These are phyloP conservation scores for Ophonus ardosiacus DNA, from an alignment of 2,888 invertebrate species.

Conservation along the genomic window DNA sequence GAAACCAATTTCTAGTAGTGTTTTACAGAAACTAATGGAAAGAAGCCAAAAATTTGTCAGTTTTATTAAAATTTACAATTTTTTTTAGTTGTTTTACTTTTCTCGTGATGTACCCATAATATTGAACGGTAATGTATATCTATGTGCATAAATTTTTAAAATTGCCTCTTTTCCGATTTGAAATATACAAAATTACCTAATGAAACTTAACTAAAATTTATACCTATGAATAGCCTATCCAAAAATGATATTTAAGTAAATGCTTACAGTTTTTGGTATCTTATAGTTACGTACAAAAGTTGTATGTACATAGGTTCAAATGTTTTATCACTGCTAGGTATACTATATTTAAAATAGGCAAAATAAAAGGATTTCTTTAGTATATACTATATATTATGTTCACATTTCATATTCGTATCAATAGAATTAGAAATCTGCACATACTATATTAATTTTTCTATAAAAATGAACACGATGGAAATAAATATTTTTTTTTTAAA, in stretches of 20 bases:
- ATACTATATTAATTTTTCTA: neutral
- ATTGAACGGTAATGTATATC: too few species aligned
- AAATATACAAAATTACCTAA: slow-evolving; percentile 9
- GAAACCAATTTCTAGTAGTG: too few species aligned
- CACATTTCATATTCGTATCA: neutral
- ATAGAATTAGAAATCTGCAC: neutral
- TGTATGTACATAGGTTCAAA: slow-evolving; percentile 47
- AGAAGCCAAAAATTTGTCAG: too few species aligned
- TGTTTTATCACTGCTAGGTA: slow-evolving; percentile 33
- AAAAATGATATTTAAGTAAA: slow-evolving; percentile 53
- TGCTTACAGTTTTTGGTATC: slow-evolving; percentile 53
- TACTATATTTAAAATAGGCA: slow-evolving; percentile 23
- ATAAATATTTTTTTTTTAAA: neutral
- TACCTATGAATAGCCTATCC: slow-evolving; percentile 18
- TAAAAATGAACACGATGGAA: neutral
- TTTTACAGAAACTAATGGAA: too few species aligned
- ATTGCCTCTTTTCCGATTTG: neutral
- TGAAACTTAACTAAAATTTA: slow-evolving; percentile 4
- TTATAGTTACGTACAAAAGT: slow-evolving; percentile 51
- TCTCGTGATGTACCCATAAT: too few species aligned
- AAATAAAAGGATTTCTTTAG: neutral
- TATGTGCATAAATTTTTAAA: neutral
- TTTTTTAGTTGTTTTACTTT: too few species aligned
- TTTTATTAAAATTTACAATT: too few species aligned
- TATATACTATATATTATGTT: neutral